These are phyloP conservation scores for Triops cancriformis DNA, from an alignment of 1,140 invertebrate genomes.

Conservation along the genomic window DNA sequence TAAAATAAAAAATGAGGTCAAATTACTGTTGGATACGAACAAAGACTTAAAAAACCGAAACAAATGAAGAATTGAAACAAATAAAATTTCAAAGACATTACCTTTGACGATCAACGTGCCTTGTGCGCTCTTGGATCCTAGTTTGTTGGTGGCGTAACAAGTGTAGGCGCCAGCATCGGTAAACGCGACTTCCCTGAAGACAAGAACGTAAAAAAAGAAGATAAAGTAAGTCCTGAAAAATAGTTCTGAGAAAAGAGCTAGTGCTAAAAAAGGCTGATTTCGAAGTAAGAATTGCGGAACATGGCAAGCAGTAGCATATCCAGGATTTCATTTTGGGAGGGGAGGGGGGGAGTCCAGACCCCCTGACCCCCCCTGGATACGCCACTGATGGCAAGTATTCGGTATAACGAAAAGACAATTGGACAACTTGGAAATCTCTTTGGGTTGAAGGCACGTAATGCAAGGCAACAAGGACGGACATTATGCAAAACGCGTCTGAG, in stretches of 20 bases:
- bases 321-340: no score
- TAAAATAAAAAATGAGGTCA: constrained; percentile 31
- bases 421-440: background rate
- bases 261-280: no score
- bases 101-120: constrained; percentile 73
- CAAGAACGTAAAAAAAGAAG: no score
- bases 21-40: no score
- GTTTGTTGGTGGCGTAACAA: constrained; percentile 88
- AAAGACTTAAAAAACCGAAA: no score
- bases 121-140: constrained; percentile 65
- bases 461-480: background rate
- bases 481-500: background rate
- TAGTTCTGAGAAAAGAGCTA: no score
- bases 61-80: background rate
- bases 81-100: constrained; percentile 37
- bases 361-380: no score
- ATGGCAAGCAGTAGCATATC: no score
- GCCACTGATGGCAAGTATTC: no score
- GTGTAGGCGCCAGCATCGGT: constrained; percentile 79
- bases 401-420: background rate
- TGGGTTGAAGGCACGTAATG: no score
- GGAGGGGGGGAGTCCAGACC: no score
- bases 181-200: constrained; percentile 59
- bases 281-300: constrained; percentile 26
- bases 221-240: no score